These are phyloP conservation scores for Vimba vimba DNA, from an alignment of 2,113 vertebrate species.

Conservation along the genomic window DNA sequence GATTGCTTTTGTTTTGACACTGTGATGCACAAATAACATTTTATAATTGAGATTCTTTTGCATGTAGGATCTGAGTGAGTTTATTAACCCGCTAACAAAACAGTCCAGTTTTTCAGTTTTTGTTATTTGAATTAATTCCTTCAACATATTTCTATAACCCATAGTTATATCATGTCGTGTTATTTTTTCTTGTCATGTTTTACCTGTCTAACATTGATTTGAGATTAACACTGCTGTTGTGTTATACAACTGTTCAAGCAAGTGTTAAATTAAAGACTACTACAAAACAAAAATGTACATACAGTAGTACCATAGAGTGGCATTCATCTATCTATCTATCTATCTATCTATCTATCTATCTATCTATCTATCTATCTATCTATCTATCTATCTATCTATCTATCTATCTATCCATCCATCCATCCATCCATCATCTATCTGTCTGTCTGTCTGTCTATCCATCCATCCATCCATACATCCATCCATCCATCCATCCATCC, in stretches of 20 bases:
- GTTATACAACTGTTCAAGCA: no score
- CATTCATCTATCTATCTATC: neutral
- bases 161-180: neutral
- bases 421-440: no score
- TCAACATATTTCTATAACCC: neutral
- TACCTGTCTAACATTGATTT: no score
- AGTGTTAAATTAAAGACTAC: neutral
- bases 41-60: neutral
- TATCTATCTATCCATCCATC: no score
- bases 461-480: rapidly evolving
- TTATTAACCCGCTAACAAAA: neutral
- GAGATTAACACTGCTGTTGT: no score
- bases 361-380: no score
- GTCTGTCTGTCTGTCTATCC: no score
- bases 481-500: rapidly evolving
- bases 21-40: conserved; percentile 5
- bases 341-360: no score
- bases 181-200: neutral
- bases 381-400: no score
- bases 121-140: neutral
- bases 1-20: conserved; percentile 8
- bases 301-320: neutral
- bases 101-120: neutral
- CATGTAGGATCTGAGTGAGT: neutral
- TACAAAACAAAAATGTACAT: neutral